Conservation (phyloP, 2,888 invertebrate species). For the Andrena praecox region DNA sequence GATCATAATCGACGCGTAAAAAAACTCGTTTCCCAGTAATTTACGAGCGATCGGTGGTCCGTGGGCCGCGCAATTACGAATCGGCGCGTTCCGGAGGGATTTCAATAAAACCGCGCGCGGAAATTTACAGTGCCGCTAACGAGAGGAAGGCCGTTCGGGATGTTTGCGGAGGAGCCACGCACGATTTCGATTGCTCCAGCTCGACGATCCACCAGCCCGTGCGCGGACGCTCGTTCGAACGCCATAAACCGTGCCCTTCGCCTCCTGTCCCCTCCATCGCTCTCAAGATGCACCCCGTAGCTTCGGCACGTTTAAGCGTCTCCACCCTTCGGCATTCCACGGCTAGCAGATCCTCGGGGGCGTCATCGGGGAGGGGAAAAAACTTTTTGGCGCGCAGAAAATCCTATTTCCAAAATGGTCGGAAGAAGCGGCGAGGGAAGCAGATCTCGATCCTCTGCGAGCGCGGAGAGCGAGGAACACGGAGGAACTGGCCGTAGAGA, state of each 20-base stretch:
- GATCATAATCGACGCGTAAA: slow-evolving; percentile 41
- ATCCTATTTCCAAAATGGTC: slow-evolving; percentile 16
- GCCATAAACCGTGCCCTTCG: slow-evolving; percentile 36
- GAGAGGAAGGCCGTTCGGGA: slow-evolving; percentile 24
- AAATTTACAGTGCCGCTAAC: slow-evolving; percentile 53
- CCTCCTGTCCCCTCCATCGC: not conserved
- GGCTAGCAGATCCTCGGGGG: not conserved
- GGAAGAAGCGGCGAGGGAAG: not conserved
- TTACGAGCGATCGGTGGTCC: slow-evolving; percentile 40
- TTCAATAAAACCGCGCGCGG: slow-evolving; percentile 48
- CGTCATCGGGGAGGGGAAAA: not conserved
- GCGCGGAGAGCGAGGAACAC: not conserved
- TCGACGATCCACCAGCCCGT: slow-evolving; percentile 10
- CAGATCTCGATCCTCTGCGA: slow-evolving; percentile 3
- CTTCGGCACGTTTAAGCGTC: slow-evolving; percentile 8
- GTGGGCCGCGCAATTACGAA: slow-evolving; percentile 45
- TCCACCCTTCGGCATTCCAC: slow-evolving; percentile 28
- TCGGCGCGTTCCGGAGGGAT: slow-evolving; percentile 46
- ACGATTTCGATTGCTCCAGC: slow-evolving; percentile 54
- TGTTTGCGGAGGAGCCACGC: slow-evolving; percentile 51
- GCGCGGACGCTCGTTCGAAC: slow-evolving; percentile 32
- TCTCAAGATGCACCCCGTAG: not conserved
- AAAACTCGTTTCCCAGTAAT: slow-evolving; percentile 42
- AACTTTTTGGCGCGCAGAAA: not conserved
- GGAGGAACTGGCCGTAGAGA: not conserved